Evolutionary conservation across 2,888 invertebrate genomes (phyloP).

Genomic region (Ditula angustiorana): DNA sequence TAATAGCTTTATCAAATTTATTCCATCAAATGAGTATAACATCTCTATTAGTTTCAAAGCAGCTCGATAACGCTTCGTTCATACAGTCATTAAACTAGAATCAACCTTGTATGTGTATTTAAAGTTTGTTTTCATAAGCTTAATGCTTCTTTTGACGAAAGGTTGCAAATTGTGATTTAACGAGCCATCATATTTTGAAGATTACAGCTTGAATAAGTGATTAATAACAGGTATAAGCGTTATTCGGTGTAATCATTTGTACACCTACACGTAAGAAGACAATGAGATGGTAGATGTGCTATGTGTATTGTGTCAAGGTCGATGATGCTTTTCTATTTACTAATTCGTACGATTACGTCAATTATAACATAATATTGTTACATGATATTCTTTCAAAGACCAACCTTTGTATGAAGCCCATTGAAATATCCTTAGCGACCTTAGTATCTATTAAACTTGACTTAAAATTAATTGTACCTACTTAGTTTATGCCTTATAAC

Average conservation of each 20-base stretch:
- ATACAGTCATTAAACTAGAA: conserved; percentile 16
- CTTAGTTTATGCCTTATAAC: too few relatives aligned
- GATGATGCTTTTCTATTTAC: conserved; percentile 30
- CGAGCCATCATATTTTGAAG: conserved; percentile 8
- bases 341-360: background rate
- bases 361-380: background rate
- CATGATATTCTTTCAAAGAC: background rate
- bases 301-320: conserved; percentile 42
- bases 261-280: conserved; percentile 40
- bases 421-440: too few relatives aligned
- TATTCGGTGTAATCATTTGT: conserved; percentile 37
- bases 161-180: conserved; percentile 22
- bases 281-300: conserved; percentile 34
- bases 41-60: background rate
- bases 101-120: conserved; percentile 14
- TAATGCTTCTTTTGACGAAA: conserved; percentile 11
- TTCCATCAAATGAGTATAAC: background rate
- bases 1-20: background rate
- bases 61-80: conserved; percentile 5
- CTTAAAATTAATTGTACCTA: too few relatives aligned
- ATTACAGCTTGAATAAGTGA: conserved; percentile 6
- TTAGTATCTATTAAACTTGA: too few relatives aligned
- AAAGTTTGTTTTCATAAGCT: conserved; percentile 27
- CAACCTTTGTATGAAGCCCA: background rate
- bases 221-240: conserved; percentile 22